Conservation (phyloP, 2,888 invertebrate species). For the Plagodis dolabraria region DNA sequence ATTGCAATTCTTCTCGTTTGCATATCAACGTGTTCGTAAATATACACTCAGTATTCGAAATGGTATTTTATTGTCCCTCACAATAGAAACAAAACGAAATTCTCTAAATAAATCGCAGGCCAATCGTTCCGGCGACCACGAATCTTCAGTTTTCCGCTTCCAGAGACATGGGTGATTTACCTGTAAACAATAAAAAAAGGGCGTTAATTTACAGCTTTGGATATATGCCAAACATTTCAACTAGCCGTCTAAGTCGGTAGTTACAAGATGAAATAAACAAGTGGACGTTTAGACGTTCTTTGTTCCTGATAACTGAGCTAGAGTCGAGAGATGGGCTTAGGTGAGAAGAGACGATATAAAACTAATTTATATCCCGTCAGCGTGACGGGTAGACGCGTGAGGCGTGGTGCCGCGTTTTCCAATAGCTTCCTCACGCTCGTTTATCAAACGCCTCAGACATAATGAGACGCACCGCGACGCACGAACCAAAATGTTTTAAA, state of each 20-base stretch:
- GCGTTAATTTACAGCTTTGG: constrained; percentile 81
- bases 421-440: constrained; percentile 66
- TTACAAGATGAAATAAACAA: constrained; percentile 77
- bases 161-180: constrained; percentile 75
- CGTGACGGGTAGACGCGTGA: constrained; percentile 61
- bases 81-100: constrained; percentile 41
- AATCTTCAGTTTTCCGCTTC: constrained; percentile 60
- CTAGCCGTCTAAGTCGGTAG: constrained; percentile 76
- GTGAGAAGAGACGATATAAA: constrained; percentile 81
- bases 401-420: constrained; percentile 80
- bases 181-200: constrained; percentile 80
- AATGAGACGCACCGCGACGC: constrained; percentile 77
- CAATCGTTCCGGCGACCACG: constrained; percentile 45
- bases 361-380: constrained; percentile 81
- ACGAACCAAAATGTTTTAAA: constrained; percentile 68
- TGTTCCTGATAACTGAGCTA: constrained; percentile 72
- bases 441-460: constrained; percentile 78
- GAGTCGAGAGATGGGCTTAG: constrained; percentile 73
- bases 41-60: constrained; percentile 24
- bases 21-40: constrained; percentile 17
- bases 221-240: constrained; percentile 79
- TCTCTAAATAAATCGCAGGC: constrained; percentile 42
- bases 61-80: constrained; percentile 26
- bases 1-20: constrained; percentile 25
- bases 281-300: constrained; percentile 62